Conservation (phyloP, 2,888 invertebrate genomes). For the Drosophila pegasa region DNA sequence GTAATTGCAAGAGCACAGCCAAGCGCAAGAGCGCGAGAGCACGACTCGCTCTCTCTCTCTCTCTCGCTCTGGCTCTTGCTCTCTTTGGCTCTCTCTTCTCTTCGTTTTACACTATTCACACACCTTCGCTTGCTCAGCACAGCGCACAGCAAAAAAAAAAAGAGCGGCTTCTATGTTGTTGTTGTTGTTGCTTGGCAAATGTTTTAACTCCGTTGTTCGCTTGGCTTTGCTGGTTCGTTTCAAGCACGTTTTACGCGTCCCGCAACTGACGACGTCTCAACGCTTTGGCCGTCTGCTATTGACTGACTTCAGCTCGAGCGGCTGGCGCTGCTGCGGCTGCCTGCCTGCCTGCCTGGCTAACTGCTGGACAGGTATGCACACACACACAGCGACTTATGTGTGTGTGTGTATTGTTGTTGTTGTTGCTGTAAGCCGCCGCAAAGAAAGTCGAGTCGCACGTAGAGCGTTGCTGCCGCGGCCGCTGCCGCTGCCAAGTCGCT, state of each 20-base stretch:
- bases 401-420: constrained; percentile 27
- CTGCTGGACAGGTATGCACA: constrained; percentile 49
- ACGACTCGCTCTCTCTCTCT: constrained; percentile 3
- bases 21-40: constrained; percentile 5
- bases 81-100: constrained; percentile 15
- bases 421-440: constrained; percentile 54
- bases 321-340: constrained; percentile 31
- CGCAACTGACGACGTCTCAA: constrained; percentile 61
- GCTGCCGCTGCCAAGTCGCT: constrained; percentile 38
- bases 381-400: constrained; percentile 22
- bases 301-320: constrained; percentile 66
- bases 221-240: constrained; percentile 22
- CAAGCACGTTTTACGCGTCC: constrained; percentile 30
- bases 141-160: constrained; percentile 58
- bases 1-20: constrained; percentile 64
- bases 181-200: constrained; percentile 16
- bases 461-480: constrained; percentile 25
- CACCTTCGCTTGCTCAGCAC: constrained; percentile 49
- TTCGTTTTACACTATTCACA: constrained; percentile 39
- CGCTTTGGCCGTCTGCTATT: constrained; percentile 70
- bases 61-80: not conserved
- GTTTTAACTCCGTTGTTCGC: constrained; percentile 24
- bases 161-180: constrained; percentile 33
- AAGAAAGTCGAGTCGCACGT: constrained; percentile 77
- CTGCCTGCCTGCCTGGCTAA: constrained; percentile 34